Conservation (phyloP, 2,113 vertebrate species). For the Syrrhaptes paradoxus region DNA sequence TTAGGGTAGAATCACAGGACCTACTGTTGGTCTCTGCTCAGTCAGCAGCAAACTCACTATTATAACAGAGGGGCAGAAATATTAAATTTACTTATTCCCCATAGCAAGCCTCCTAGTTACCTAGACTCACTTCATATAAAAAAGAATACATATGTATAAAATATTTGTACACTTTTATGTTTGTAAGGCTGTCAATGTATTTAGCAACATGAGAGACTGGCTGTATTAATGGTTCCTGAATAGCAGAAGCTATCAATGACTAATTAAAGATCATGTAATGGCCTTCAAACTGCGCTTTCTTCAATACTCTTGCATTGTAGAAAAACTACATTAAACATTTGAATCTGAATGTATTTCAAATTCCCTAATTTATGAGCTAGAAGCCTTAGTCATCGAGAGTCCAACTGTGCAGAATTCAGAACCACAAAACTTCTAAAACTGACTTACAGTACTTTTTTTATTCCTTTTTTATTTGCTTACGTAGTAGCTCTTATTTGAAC, state of each 20-base stretch:
- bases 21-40: not conserved
- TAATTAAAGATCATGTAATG: not conserved
- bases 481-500: not conserved
- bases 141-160: not conserved
- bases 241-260: not conserved
- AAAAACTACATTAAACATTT: not conserved
- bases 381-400: not conserved
- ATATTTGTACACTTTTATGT: not conserved
- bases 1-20: not conserved
- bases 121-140: not conserved
- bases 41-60: not conserved
- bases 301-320: not conserved
- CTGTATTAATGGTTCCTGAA: not conserved
- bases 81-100: not conserved
- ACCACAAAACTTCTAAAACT: not conserved
- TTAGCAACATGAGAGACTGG: not conserved
- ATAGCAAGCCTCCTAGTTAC: not conserved
- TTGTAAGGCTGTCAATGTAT: not conserved
- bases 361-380: not conserved
- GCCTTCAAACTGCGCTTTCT: not conserved
- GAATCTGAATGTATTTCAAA: not conserved
- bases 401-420: conserved; percentile 1
- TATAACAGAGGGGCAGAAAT: not conserved
- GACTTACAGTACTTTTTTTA: not conserved
- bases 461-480: not conserved